phyloP scores from a whole-genome alignment of 64 coral and sea anemone species.

The Astreopora myriophthalma region DNA sequence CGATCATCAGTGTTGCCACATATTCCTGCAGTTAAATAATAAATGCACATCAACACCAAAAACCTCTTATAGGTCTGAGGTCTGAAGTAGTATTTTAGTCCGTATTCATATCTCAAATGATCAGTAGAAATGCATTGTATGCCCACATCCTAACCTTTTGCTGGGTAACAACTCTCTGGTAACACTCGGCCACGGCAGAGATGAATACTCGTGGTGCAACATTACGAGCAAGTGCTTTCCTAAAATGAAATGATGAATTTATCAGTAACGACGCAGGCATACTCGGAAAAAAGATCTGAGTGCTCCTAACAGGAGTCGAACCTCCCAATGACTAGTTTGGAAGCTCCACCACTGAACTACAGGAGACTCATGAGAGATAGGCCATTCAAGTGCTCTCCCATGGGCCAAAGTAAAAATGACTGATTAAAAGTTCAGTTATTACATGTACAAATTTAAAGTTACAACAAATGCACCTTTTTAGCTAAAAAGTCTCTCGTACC shows the following conservation, averaged over 20 bases:
- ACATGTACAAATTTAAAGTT: background rate
- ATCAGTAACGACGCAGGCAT: too few species aligned
- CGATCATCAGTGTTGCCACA: constrained; percentile 46
- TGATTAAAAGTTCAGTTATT: background rate
- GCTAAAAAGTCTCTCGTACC: background rate
- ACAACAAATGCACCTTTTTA: background rate
- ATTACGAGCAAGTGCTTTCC: constrained; percentile 67
- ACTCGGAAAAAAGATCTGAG: too few species aligned
- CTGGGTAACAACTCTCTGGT: constrained; percentile 28
- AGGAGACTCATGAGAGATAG: too few species aligned
- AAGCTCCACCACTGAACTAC: too few species aligned
- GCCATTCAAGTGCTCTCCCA: constrained; percentile 77
- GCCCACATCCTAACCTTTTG: constrained; percentile 19
- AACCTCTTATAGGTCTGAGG: too few species aligned
- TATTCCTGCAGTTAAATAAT: background rate
- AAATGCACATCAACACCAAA: background rate
- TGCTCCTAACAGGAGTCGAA: too few species aligned
- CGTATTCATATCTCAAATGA: too few species aligned
- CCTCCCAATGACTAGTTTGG: too few species aligned
- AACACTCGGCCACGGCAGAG: constrained; percentile 78
- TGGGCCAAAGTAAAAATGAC: background rate
- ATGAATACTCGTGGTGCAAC: constrained; percentile 80
- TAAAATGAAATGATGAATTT: too few species aligned
- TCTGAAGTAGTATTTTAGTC: too few species aligned
- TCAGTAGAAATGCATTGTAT: background rate